A percentile compares a stretch with the other conserved stretches of the same genome.
Conservation (phyloP, 2,888 invertebrate species). For the Drosophila maculinotata region DNA sequence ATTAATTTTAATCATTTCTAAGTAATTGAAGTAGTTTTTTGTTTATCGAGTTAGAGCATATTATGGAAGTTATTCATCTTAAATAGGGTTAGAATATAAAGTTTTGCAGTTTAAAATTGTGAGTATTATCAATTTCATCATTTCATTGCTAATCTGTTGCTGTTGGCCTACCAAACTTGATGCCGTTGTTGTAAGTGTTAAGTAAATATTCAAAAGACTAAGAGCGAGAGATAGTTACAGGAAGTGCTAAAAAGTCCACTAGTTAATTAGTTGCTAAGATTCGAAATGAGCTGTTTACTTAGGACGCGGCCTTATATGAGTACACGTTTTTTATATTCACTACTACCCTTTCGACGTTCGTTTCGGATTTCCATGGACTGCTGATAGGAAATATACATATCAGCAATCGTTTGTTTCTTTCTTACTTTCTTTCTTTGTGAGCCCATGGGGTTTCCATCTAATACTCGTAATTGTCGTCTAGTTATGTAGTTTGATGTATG, state of each 20-base stretch:
- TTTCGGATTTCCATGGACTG: conserved; percentile 8
- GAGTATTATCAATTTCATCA: conserved; percentile 60
- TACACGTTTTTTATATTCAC: not conserved
- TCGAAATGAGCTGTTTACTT: conserved; percentile 65
- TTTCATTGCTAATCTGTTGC: conserved; percentile 49
- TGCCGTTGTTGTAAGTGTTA: conserved; percentile 44
- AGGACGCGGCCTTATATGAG: conserved; percentile 26
- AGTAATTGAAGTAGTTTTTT: conserved; percentile 80
- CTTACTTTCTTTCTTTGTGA: not conserved
- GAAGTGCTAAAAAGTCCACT: conserved; percentile 75
- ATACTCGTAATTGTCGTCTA: conserved; percentile 39
- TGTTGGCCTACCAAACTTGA: conserved; percentile 54
- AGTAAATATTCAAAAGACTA: conserved; percentile 68
- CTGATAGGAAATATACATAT: not conserved
- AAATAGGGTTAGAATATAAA: conserved; percentile 73
- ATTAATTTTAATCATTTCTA: conserved; percentile 76
- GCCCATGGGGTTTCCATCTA: conserved; percentile 4
- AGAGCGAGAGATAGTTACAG: conserved; percentile 73
- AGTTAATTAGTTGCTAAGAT: conserved; percentile 76
- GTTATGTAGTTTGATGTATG: conserved; percentile 35
- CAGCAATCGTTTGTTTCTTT: not conserved
- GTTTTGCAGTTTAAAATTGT: conserved; percentile 58
- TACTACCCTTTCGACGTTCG: conserved; percentile 1
- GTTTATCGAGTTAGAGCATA: conserved; percentile 73
- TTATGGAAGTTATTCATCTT: conserved; percentile 76